Evolutionary conservation across 2,797 vertebrate species (phyloP), one percentile per base, ranked within the genome.

Genomic region (Diplodus puntazzo): DNA sequence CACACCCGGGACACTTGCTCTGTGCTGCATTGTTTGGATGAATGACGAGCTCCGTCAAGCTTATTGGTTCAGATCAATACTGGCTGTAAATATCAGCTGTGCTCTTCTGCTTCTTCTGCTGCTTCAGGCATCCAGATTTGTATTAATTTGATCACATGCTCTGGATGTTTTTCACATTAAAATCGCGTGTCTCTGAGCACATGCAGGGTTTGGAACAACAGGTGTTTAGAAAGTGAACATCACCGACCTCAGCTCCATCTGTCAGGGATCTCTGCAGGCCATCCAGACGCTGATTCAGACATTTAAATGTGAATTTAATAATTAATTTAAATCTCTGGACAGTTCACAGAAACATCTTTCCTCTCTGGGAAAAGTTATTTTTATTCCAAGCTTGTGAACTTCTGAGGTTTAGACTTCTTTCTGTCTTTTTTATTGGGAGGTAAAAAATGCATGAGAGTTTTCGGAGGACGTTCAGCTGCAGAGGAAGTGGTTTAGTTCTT

Each of bases 1-100:
- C 90, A 74, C 85, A 81, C 84, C 83, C 83, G 21, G 50, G 1
- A 45, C 78, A 43, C 70, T 55, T 52, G 67, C 9, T 46, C 52
- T 30, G 34, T n/a, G 42, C 0, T 1, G 27, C 84, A 73, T 83
- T 82, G 74, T 89, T 69, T 42, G 61, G 23, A 74, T 80, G 86
- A 75, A 66, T 66, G 63, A 1, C 21, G 54, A 48, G 63, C 66
- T 67, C 39, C 46, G 48, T 60, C 53, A 20, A 64, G 34, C 27
- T 9, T 58, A 50, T 13, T 72, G 70, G 68, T 70, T 34, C 25
- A 27, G 71, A 87, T 88, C 77, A 61, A 76, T 77, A 73, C 43
- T 1, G 73, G 25, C 67, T 39, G 48, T 25, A 39, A 58, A 53
- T 16, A 64, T 75, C 81, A 86, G 77, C 81, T 80, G 80, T n/a